Evolutionary conservation across 2,888 invertebrate species (phyloP).

Genomic region (Sphinx pinastri): DNA sequence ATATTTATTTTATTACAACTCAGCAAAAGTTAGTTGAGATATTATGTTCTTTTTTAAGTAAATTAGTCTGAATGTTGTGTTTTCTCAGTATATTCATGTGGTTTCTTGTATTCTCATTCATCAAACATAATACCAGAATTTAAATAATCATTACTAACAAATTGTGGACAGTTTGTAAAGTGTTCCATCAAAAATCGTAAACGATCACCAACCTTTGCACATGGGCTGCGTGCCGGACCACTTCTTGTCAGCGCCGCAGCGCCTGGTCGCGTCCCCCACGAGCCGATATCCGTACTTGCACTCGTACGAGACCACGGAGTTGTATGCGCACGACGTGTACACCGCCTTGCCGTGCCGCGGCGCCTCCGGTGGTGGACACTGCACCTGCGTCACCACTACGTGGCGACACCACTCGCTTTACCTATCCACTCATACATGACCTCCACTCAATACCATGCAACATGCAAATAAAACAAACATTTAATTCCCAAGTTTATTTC

Average conservation of each 20-base stretch:
- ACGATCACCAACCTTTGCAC: constrained; percentile 91
- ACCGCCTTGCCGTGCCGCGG: constrained; percentile 96
- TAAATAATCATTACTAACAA: too few species aligned
- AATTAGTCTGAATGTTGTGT: too few species aligned
- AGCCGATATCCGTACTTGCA: constrained; percentile 97
- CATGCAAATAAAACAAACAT: constrained; percentile 74
- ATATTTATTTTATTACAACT: too few species aligned
- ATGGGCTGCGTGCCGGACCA: constrained; percentile 97
- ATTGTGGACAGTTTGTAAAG: too few species aligned
- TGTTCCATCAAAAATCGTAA: background rate
- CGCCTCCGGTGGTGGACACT: constrained; percentile 95
- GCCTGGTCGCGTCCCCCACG: constrained; percentile 93
- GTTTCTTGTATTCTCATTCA: too few species aligned
- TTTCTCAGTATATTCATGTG: too few species aligned
- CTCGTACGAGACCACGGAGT: constrained; percentile 97
- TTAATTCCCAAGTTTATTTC: constrained; percentile 64
- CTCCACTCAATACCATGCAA: constrained; percentile 40
- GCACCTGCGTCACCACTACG: constrained; percentile 94
- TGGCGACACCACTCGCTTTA: constrained; percentile 78
- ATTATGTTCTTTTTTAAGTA: too few species aligned
- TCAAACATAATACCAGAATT: too few species aligned
- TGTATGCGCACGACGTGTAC: constrained; percentile 96
- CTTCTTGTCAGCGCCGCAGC: constrained; percentile 96
- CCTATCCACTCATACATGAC: constrained; percentile 61
- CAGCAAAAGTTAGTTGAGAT: too few species aligned